Base-by-base conservation (phyloP, 2,888 invertebrate species). In the Neocrepidodera transversa region DNA sequence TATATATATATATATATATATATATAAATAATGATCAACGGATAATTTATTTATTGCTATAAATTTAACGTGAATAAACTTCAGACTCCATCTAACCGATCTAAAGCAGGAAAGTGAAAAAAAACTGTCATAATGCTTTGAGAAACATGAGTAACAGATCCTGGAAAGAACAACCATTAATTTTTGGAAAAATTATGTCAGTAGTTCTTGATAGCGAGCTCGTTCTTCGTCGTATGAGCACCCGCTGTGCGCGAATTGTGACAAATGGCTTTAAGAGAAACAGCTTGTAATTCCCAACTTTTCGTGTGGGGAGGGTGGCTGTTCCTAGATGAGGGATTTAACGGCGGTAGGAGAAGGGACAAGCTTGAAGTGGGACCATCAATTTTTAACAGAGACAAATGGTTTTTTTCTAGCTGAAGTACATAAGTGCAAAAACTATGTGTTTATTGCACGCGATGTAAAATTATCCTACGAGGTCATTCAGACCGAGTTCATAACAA, bases 241-340 rank as follows among this genome's bases (percentile, higher is more conserved):
- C 53, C 47, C 43, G 58, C 58, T 58, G 58, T 58, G 51, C 48
- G 48, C 48, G 50, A 58, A 58, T 58, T 49, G 52, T 58, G 58
- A 58, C 58, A 58, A 58, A 58, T 53, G 48, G 47, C 53, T 52
- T 53, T 53, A 43, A 48, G 58, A 53, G 52, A 48, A 58, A 58
- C 58, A 58, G 58, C 58, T 58, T 58, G 58, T 58, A 58, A 58
- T 57, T 57, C 50, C 50, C 49, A 57, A 57, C 57, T 57, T 57
- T 57, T 57, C 57, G 42, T 20, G 48, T 40, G 42, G 56, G 49
- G 49, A n/a, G n/a, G n/a, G n/a, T 23, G 56, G 35, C 53, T 53
- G 53, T 32, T 53, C 35, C 35, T 52, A 38, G 23, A 14, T 38
- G 18, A n/a, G 8, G n/a, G 30, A 17, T 8, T 28, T 16, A 6